A percentile compares a stretch with the other conserved stretches of the same genome.
These are phyloP conservation scores for Drosophila nigrodunni DNA, from an alignment of 1,140 invertebrate species.

Conservation along the genomic window DNA sequence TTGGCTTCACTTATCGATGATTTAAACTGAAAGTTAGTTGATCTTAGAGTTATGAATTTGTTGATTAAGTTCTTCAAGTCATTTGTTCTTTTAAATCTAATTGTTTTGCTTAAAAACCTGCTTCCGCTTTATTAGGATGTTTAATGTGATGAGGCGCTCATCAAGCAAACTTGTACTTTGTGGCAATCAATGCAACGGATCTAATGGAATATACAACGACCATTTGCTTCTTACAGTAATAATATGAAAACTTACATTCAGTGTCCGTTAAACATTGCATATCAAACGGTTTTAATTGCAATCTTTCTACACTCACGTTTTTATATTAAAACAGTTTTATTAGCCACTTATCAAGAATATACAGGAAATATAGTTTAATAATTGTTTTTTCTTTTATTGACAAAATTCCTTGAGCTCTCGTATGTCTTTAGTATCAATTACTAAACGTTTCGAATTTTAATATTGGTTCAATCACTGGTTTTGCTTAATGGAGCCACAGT, in stretches of 20 bases:
- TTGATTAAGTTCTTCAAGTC: conserved; percentile 30
- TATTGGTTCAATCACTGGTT: background rate
- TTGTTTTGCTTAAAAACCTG: conserved; percentile 39
- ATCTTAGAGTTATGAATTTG: conserved; percentile 20
- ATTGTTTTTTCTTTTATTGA: conserved; percentile 2
- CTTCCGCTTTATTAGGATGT: conserved; percentile 62
- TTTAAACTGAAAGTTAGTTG: conserved; percentile 6
- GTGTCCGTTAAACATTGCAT: conserved; percentile 6
- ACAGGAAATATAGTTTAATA: conserved; percentile 1
- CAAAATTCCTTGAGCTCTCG: background rate
- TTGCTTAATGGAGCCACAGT: background rate
- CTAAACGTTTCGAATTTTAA: background rate
- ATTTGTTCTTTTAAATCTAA: conserved; percentile 40
- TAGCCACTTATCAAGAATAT: conserved; percentile 8
- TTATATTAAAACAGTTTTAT: background rate
- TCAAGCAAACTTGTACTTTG: conserved; percentile 46
- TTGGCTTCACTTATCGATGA: conserved; percentile 20
- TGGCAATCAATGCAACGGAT: conserved; percentile 5
- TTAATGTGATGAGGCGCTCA: conserved; percentile 53
- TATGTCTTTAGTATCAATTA: background rate
- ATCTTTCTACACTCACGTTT: background rate
- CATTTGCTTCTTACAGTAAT: background rate
- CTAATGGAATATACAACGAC: background rate
- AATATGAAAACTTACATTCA: conserved; percentile 28
- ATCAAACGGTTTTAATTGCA: conserved; percentile 16